Base-by-base conservation (phyloP, 2,113 vertebrate species). In the Macquaria ambigua region DNA sequence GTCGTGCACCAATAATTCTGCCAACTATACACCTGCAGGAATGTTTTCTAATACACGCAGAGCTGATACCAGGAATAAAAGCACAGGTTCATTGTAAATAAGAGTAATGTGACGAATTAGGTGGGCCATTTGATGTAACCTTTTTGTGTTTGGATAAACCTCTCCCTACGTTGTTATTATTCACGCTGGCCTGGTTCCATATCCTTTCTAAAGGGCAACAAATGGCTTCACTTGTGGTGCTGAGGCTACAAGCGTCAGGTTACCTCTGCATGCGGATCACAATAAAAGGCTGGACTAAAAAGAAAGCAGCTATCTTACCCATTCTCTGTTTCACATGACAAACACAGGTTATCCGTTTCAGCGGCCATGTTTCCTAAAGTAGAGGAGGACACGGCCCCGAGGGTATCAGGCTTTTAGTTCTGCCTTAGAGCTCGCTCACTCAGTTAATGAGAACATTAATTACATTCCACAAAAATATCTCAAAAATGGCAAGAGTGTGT, bases 381-480 rank as follows among this genome's bases (percentile, higher is more conserved):
- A 71, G 81, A 81, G n/a, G 55, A 86, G 82, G 77, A 59, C 76
- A 41, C 58, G 85, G 68, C 53, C 88, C 76, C 48, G n/a, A 46
- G 88, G 84, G 81, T 73, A 82, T 87, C 74, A 20, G 68, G 75
- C 87, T 83, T 89, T 92, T 80, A 86, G 84, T 87, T 86, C 81
- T 82, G 88, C 88, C 86, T 85, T 84, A 61, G 77, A 92, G 85
- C 93, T 89, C 82, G 67, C 90, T 93, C 89, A 53, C 86, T 85
- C 82, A 48, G 41, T 92, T 95, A 94, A 95, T 91, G 87, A 87
- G 78, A 93, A 93, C 89, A 92, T 93, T 94, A 94, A 94, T 93
- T 93, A 92, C 91, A 89, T 93, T 85, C 82, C 50, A 56, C 74
- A 76, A 50, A 89, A 87, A 91, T 69, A 82, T 86, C 63, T 79